These are phyloP conservation scores for Scalopus aquaticus DNA, from an alignment of 2,113 vertebrate genomes.

Conservation along the genomic window DNA sequence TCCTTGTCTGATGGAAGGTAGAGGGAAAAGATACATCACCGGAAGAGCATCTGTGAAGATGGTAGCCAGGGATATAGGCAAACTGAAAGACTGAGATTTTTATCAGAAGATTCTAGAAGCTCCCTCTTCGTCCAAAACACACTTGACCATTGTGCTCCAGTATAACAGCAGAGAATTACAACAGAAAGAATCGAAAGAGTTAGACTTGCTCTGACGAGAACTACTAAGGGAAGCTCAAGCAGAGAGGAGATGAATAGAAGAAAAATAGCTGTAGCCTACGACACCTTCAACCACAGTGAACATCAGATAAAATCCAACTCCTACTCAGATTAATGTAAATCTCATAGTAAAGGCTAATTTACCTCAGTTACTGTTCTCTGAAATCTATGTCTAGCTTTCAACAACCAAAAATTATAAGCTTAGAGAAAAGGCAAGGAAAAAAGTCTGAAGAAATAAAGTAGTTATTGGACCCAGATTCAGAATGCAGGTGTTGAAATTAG, in stretches of 20 bases:
- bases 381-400: not conserved
- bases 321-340: not conserved
- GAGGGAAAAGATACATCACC: not conserved
- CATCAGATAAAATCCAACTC: not conserved
- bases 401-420: not conserved
- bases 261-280: not conserved
- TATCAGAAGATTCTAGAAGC: not conserved
- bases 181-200: not conserved
- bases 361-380: not conserved
- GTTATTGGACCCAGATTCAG: not conserved
- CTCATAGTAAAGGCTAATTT: not conserved
- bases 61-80: not conserved
- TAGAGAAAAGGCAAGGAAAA: not conserved
- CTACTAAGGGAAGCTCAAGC: not conserved
- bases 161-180: not conserved
- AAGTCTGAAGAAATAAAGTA: not conserved
- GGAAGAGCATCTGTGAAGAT: not conserved
- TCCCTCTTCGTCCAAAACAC: not conserved
- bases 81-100: not conserved
- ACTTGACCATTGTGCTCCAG: not conserved
- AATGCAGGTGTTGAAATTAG: not conserved
- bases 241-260: not conserved
- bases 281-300: not conserved
- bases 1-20: too few relatives aligned
- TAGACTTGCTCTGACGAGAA: not conserved